These are phyloP conservation scores for Melanerpes aurifrons DNA, from an alignment of 2,113 vertebrate species.

Conservation along the genomic window DNA sequence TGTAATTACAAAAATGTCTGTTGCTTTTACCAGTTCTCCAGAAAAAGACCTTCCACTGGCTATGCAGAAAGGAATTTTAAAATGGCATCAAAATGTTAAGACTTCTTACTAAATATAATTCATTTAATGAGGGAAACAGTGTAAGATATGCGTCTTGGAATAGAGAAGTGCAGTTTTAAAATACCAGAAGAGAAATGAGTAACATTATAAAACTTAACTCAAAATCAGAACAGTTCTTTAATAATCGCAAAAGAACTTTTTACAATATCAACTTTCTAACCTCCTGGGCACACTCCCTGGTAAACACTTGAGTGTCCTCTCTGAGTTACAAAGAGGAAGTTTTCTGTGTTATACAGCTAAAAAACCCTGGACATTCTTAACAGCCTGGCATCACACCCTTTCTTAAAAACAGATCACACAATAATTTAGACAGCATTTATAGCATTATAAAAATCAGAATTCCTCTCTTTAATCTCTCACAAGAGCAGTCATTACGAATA, in stretches of 20 bases:
- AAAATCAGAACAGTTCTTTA: slow-evolving; percentile 73
- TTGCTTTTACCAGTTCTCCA: background rate
- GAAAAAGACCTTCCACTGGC: background rate
- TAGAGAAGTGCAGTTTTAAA: background rate
- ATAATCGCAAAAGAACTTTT: slow-evolving; percentile 61
- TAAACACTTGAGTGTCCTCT: slow-evolving; percentile 61
- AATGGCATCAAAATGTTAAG: slow-evolving; percentile 73
- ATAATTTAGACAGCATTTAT: slow-evolving; percentile 75
- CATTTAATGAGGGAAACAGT: slow-evolving; percentile 50
- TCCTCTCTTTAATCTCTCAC: slow-evolving; percentile 69
- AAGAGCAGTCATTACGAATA: slow-evolving; percentile 72
- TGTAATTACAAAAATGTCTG: background rate
- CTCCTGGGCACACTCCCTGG: slow-evolving; percentile 56
- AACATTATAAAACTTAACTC: slow-evolving; percentile 66
- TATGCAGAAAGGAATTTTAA: slow-evolving; percentile 64
- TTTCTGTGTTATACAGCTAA: slow-evolving; percentile 66
- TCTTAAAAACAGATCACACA: slow-evolving; percentile 73
- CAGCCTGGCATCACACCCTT: slow-evolving; percentile 65
- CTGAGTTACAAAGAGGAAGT: slow-evolving; percentile 75
- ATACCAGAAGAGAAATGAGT: background rate
- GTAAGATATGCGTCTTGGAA: background rate
- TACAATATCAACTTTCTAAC: slow-evolving; percentile 60
- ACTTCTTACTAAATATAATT: slow-evolving; percentile 57
- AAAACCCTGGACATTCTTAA: slow-evolving; percentile 46
- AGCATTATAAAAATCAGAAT: slow-evolving; percentile 78